Percentiles rank a stretch among this genome's conserved stretches.
Evolutionary conservation across 1,140 invertebrate genomes (phyloP).

Genomic region (Euglossa dilemma): DNA sequence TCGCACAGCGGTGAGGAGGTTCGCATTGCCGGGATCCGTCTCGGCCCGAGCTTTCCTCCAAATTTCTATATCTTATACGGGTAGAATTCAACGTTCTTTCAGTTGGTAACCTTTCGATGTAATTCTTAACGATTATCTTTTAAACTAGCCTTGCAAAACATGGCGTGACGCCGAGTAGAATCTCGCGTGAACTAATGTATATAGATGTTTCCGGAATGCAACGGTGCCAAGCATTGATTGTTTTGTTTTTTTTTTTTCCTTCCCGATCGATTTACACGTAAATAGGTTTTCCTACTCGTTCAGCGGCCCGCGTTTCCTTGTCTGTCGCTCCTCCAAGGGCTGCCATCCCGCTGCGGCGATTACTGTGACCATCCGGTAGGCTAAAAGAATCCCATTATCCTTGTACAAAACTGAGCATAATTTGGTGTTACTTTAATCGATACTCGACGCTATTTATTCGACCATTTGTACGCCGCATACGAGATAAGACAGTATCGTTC

Average conservation of each 20-base stretch:
- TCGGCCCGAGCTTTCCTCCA: constrained; percentile 7
- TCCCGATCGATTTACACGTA: constrained; percentile 1
- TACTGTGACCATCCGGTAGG: background rate
- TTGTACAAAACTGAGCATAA: background rate
- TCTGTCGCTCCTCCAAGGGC: background rate
- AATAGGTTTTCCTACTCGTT: background rate
- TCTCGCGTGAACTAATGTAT: constrained; percentile 64
- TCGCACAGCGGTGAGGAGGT: constrained; percentile 6
- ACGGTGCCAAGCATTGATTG: constrained; percentile 68
- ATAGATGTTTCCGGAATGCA: constrained; percentile 66
- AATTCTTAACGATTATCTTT: background rate
- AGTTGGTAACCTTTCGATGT: too few relatives aligned
- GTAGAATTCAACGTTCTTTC: background rate
- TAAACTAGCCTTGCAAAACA: background rate
- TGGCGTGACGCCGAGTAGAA: background rate
- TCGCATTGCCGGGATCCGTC: constrained; percentile 23
- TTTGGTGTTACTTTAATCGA: background rate
- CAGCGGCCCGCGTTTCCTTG: constrained; percentile 9
- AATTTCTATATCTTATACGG: background rate
- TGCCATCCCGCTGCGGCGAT: background rate
- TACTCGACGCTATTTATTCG: constrained; percentile 5
- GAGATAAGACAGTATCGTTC: background rate
- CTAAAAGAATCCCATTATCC: background rate
- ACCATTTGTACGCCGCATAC: background rate
- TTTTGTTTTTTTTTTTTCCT: background rate